phyloP scores from a whole-genome alignment of 2,888 invertebrate genomes.

The Ernsta delagoae region DNA sequence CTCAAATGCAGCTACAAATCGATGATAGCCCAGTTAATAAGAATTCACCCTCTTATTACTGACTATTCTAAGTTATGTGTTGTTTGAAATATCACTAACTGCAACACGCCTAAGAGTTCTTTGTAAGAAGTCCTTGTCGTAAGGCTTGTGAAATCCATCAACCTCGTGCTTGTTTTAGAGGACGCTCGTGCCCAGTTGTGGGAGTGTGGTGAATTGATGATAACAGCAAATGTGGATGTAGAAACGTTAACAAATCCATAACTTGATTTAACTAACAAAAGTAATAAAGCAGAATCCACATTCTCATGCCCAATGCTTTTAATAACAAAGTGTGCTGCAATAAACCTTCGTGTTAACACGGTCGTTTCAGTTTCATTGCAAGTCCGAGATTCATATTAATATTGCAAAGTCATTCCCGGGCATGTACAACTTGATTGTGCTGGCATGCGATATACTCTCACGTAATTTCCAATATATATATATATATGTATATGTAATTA shows the following conservation, averaged over 20 bases:
- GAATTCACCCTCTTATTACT: too few species aligned
- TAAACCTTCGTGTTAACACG: slow-evolving; percentile 51
- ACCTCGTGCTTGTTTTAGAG: too few species aligned
- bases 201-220: too few species aligned
- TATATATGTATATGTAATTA: too few species aligned
- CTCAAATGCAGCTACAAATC: too few species aligned
- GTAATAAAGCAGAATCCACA: not conserved
- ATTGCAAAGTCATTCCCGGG: slow-evolving; percentile 46
- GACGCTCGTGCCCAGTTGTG: too few species aligned
- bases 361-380: slow-evolving; percentile 46
- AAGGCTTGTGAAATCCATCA: too few species aligned
- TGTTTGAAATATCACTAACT: too few species aligned
- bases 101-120: too few species aligned
- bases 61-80: too few species aligned
- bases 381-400: slow-evolving; percentile 55
- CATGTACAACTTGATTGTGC: not conserved
- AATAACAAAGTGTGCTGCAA: slow-evolving; percentile 50
- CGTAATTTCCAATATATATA: slow-evolving; percentile 3
- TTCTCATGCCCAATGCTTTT: slow-evolving; percentile 5
- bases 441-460: not conserved
- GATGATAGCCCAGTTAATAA: too few species aligned
- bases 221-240: not conserved
- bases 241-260: not conserved
- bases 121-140: too few species aligned
- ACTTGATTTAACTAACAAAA: not conserved